Conservation (phyloP, 2,113 vertebrate genomes). For the Phoxinus phoxinus region DNA sequence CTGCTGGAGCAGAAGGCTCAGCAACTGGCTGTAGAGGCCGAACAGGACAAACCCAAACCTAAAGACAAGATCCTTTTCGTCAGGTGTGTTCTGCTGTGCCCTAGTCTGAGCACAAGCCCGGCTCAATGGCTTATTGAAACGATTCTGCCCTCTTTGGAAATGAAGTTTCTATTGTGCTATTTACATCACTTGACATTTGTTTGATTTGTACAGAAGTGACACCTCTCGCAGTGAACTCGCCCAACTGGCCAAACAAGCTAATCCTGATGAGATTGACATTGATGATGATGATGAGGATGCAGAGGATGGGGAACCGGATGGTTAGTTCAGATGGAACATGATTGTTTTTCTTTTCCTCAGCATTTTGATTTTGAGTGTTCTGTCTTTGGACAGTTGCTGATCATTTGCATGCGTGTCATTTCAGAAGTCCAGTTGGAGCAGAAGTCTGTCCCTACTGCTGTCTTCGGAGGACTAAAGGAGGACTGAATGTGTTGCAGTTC, state of each 20-base stretch:
- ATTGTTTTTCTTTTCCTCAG: not conserved
- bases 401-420: constrained; percentile 10
- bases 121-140: not conserved
- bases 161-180: constrained; percentile 11
- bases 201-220: constrained; percentile 79
- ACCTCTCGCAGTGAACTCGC: constrained; percentile 87
- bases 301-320: constrained; percentile 83
- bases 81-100: constrained; percentile 74
- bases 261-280: constrained; percentile 92
- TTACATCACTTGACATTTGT: not conserved
- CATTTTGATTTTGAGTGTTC: constrained; percentile 8
- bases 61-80: constrained; percentile 93
- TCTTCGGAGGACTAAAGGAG: constrained; percentile 90
- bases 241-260: constrained; percentile 86
- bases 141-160: not conserved
- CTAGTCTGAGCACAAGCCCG: not conserved
- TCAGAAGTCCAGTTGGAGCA: constrained; percentile 91
- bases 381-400: constrained; percentile 20
- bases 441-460: constrained; percentile 85
- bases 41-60: constrained; percentile 83
- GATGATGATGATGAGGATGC: constrained; percentile 81
- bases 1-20: constrained; percentile 89
- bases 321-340: constrained; percentile 67
- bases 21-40: constrained; percentile 84
- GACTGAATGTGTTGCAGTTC: constrained; percentile 70